phyloP scores from a whole-genome alignment of 2,888 invertebrate genomes.

The Congeria kusceri region DNA sequence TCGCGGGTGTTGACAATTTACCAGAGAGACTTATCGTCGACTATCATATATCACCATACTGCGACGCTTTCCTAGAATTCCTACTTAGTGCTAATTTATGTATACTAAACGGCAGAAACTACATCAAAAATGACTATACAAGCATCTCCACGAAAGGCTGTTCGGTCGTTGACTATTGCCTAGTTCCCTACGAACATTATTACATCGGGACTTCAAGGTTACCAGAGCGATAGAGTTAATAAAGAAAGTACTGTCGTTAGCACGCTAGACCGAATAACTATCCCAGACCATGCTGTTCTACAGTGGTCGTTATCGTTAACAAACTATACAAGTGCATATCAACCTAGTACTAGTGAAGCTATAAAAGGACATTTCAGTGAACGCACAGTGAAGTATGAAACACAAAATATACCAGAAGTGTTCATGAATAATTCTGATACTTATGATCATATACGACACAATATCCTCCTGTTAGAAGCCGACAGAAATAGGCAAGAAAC shows the following conservation, averaged over 20 bases:
- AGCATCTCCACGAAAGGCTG: not conserved
- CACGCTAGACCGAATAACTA: not conserved
- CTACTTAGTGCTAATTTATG: constrained; percentile 5
- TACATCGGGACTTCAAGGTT: too few relatives aligned
- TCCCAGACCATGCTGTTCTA: constrained; percentile 15
- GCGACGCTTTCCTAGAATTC: not conserved
- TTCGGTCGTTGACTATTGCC: constrained; percentile 6
- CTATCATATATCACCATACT: not conserved
- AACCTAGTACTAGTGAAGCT: too few relatives aligned
- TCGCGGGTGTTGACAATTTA: not conserved
- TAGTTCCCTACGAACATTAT: constrained; percentile 1
- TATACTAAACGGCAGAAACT: not conserved
- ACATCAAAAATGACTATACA: not conserved
- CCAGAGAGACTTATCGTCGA: not conserved
- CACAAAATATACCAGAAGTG: too few relatives aligned
- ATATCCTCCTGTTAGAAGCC: too few relatives aligned
- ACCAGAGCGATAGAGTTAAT: too few relatives aligned
- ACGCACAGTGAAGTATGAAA: too few relatives aligned
- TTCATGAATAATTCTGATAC: too few relatives aligned
- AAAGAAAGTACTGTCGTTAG: not conserved
- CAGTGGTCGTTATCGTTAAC: not conserved
- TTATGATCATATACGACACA: too few relatives aligned
- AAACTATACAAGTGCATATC: too few relatives aligned
- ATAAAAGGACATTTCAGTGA: too few relatives aligned
- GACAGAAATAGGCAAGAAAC: too few relatives aligned